Evolutionary conservation across 1,140 invertebrate species (phyloP).

Genomic region (Chrysoperla carnea): DNA sequence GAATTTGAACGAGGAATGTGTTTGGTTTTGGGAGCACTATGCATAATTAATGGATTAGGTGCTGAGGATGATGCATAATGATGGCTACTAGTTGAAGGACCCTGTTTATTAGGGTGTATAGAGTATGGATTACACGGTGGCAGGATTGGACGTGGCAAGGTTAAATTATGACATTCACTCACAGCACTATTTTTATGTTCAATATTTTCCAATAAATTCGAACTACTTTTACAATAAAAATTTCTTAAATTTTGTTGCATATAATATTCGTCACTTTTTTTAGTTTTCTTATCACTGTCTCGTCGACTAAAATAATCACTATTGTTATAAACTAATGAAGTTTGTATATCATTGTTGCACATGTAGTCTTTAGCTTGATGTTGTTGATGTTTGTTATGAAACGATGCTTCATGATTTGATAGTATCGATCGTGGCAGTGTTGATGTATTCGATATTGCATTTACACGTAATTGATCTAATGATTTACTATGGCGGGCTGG

Average conservation of each 20-base stretch:
- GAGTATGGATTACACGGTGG: slow-evolving; percentile 39
- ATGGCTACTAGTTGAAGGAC: neutral
- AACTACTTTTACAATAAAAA: neutral
- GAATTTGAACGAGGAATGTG: slow-evolving; percentile 31
- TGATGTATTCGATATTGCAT: neutral
- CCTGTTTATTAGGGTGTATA: slow-evolving; percentile 18
- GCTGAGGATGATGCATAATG: neutral
- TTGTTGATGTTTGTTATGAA: too few species aligned
- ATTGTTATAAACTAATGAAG: too few species aligned
- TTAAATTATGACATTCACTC: slow-evolving; percentile 22
- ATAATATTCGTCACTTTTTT: slow-evolving; percentile 5
- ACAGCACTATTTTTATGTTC: neutral
- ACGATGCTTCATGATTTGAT: neutral
- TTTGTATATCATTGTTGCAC: too few species aligned
- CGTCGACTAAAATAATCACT: too few species aligned
- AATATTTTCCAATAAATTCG: neutral
- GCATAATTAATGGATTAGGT: neutral
- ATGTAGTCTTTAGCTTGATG: too few species aligned
- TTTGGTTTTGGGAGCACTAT: slow-evolving; percentile 23
- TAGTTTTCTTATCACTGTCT: slow-evolving; percentile 13
- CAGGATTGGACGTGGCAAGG: slow-evolving; percentile 31
- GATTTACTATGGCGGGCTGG: slow-evolving; percentile 64
- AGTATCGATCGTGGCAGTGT: neutral
- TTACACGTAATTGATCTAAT: slow-evolving; percentile 41
- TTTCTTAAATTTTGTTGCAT: neutral